Percentiles rank a stretch among this genome's conserved stretches.
phyloP scores from a whole-genome alignment of 2,797 vertebrate species.

The Argentina silus region DNA sequence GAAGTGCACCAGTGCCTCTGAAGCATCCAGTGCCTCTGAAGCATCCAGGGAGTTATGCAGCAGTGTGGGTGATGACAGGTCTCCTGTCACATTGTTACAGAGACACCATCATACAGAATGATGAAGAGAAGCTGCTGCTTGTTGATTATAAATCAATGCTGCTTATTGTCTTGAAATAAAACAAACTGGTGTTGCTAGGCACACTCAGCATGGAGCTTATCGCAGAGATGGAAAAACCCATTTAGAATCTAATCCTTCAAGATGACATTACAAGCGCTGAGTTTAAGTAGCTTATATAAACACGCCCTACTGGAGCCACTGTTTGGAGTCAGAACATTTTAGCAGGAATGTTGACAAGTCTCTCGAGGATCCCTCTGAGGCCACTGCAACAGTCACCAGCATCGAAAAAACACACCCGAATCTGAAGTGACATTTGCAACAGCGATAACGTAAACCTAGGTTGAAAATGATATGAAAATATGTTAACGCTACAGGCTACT shows the following conservation, averaged over 20 bases:
- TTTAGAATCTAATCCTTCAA: slow-evolving; percentile 82
- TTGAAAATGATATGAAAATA: background rate
- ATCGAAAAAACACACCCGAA: slow-evolving; percentile 30
- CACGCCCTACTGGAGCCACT: slow-evolving; percentile 61
- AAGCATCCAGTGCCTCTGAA: background rate
- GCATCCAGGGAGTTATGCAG: slow-evolving; percentile 9
- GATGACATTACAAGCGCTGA: slow-evolving; percentile 78
- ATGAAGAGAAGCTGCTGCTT: slow-evolving; percentile 44
- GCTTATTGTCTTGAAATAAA: slow-evolving; percentile 64
- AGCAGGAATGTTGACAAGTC: slow-evolving; percentile 64
- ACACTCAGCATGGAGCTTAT: slow-evolving; percentile 66
- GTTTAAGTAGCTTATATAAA: slow-evolving; percentile 83
- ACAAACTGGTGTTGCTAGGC: slow-evolving; percentile 69
- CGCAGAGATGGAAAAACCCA: slow-evolving; percentile 68
- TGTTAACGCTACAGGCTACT: no score
- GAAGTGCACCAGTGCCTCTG: background rate
- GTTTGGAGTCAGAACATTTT: slow-evolving; percentile 66
- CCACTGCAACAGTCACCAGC: slow-evolving; percentile 36
- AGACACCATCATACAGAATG: slow-evolving; percentile 26
- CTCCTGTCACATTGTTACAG: slow-evolving; percentile 25
- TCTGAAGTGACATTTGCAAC: slow-evolving; percentile 30
- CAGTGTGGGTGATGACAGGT: background rate
- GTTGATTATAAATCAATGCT: slow-evolving; percentile 39
- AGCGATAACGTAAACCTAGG: background rate
- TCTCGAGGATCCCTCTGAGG: slow-evolving; percentile 57